Percentiles rank a stretch among this genome's conserved stretches.
phyloP scores from a whole-genome alignment of 2,113 vertebrate species.

The Panthera uncia region DNA sequence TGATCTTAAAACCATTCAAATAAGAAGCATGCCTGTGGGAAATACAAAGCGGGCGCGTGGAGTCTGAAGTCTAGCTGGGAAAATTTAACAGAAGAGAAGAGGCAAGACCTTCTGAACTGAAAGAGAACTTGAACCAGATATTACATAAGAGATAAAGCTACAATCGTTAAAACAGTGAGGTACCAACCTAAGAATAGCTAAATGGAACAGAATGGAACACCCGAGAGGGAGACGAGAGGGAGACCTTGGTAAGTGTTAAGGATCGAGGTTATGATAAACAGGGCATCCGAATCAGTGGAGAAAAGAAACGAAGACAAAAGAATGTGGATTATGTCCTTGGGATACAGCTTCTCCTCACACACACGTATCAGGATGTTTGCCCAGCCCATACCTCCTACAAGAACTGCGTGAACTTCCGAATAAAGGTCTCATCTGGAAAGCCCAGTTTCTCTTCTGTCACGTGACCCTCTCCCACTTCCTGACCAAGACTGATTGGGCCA shows the following conservation, averaged over 20 bases:
- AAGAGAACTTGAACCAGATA: background rate
- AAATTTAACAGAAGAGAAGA: background rate
- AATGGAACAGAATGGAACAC: background rate
- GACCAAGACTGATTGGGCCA: background rate
- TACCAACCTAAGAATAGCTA: background rate
- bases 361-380: background rate
- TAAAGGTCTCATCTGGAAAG: background rate
- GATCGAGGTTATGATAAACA: background rate
- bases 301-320: background rate
- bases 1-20: background rate
- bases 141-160: background rate
- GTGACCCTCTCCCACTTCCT: background rate
- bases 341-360: background rate
- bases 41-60: background rate
- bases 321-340: background rate
- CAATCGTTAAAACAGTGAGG: background rate
- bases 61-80: background rate
- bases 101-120: background rate
- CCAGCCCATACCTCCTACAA: rapidly evolving
- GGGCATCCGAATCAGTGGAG: background rate
- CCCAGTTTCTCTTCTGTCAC: background rate
- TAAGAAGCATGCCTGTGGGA: background rate
- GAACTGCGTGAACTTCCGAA: background rate
- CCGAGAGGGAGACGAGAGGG: background rate
- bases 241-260: background rate